Conservation (phyloP, 2,888 invertebrate species). For the Melanotus villosus region DNA sequence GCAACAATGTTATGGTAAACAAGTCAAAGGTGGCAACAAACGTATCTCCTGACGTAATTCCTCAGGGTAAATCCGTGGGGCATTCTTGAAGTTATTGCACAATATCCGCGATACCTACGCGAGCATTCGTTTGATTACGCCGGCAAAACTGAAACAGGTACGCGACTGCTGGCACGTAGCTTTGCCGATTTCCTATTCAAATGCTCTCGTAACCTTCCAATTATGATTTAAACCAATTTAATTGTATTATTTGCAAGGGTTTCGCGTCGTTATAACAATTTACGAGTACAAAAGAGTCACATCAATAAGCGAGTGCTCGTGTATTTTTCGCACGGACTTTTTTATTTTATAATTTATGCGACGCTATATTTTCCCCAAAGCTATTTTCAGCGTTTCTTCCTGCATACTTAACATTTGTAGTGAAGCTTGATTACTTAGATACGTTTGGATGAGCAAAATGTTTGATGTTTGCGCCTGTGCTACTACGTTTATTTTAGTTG, state of each 20-base stretch:
- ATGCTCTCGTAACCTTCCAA: constrained; percentile 31
- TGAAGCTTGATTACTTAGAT: constrained; percentile 13
- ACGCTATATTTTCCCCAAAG: not conserved
- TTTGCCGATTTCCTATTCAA: constrained; percentile 32
- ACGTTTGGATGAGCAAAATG: constrained; percentile 6
- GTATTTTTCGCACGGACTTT: too few species aligned
- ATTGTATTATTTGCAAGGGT: not conserved
- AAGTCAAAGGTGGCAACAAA: not conserved
- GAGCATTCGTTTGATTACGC: constrained; percentile 18
- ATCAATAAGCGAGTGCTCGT: too few species aligned
- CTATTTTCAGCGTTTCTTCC: constrained; percentile 17
- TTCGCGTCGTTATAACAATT: not conserved
- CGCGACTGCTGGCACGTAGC: constrained; percentile 44
- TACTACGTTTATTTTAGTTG: not conserved
- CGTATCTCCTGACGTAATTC: not conserved
- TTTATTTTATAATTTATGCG: constrained; percentile 15
- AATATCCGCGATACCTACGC: constrained; percentile 25
- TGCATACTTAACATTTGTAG: constrained; percentile 20
- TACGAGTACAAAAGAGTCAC: too few species aligned
- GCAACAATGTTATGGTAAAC: not conserved
- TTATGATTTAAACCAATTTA: constrained; percentile 11
- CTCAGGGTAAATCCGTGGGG: constrained; percentile 23
- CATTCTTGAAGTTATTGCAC: constrained; percentile 7
- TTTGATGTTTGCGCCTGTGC: constrained; percentile 20
- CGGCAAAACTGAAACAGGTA: constrained; percentile 34